Base-by-base conservation (phyloP, 2,888 invertebrate species). In the Diachrysia chrysitis region DNA sequence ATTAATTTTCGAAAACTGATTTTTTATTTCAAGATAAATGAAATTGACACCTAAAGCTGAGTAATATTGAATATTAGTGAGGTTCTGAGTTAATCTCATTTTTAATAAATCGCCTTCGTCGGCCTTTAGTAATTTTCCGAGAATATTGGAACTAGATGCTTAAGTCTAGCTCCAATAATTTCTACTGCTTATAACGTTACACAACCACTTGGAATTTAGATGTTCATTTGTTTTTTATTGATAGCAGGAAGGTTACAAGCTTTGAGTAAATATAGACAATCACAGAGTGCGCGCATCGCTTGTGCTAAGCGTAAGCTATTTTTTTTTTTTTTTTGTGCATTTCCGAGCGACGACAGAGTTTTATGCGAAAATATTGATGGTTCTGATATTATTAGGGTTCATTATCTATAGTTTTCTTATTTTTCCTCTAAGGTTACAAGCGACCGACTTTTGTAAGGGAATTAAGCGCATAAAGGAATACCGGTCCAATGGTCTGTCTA, bases 401-500 rank as follows among this genome's bases (percentile, higher is more conserved):
- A n/a, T n/a, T n/a, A n/a, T n/a, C n/a, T n/a, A n/a, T n/a, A n/a
- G n/a, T n/a, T n/a, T n/a, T n/a, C n/a, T n/a, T n/a, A n/a, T n/a
- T n/a, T n/a, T n/a, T n/a, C n/a, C n/a, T n/a, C n/a, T 2, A 25
- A 25, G 25, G n/a, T 7, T 6, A n/a, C 42, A n/a, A 42, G 42
- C 5, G 4, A 4, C 14, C 1, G n/a, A n/a, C n/a, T n/a, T 42
- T 19, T 10, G 48, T 17, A 10, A 12, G 10, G 12, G 21, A 12
- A 12, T 51, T 51, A 21, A 51, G 12, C 19, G 19, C 19, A 51
- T 51, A 51, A 21, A 21, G 48, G 14, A 12, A 21, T 51, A 51
- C 19, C 60, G 68, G 56, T 73, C 54, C 67, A 59, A 58, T 69
- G 57, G 67, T 78, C 66, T 63, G 65, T 62, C 71, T 71, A 69